Evolutionary conservation across 2,113 vertebrate species (phyloP).

Genomic region (Cochlearius cochlearius): DNA sequence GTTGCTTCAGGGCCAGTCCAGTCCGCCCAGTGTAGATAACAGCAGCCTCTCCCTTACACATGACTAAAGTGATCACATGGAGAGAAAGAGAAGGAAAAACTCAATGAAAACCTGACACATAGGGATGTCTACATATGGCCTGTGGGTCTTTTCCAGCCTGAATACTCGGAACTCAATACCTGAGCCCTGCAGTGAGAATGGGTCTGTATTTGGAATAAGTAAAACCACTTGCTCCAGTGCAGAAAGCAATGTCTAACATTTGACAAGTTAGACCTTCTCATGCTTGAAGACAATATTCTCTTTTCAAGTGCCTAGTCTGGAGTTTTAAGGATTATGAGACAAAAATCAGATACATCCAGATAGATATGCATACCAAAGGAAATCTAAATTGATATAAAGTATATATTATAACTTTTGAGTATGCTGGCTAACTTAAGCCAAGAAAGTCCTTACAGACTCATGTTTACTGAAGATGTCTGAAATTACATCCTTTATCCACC

Average conservation of each 20-base stretch:
- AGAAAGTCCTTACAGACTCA: not conserved
- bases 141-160: not conserved
- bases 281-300: not conserved
- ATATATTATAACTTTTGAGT: not conserved
- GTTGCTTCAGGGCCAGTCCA: not conserved
- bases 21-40: not conserved
- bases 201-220: not conserved
- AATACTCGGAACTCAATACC: not conserved
- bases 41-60: not conserved
- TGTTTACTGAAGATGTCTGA: not conserved
- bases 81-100: not conserved
- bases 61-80: not conserved
- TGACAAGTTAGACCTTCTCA: not conserved
- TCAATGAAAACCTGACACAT: not conserved
- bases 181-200: not conserved
- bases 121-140: not conserved
- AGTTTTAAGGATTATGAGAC: not conserved
- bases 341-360: not conserved
- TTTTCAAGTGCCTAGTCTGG: not conserved
- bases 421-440: not conserved
- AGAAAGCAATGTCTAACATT: not conserved
- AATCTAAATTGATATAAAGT: not conserved
- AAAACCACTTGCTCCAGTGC: not conserved
- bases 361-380: not conserved
- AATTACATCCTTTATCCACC: not conserved